Base-by-base conservation (phyloP, 2,888 invertebrate genomes). In the Glyphotaelius pellucidus region DNA sequence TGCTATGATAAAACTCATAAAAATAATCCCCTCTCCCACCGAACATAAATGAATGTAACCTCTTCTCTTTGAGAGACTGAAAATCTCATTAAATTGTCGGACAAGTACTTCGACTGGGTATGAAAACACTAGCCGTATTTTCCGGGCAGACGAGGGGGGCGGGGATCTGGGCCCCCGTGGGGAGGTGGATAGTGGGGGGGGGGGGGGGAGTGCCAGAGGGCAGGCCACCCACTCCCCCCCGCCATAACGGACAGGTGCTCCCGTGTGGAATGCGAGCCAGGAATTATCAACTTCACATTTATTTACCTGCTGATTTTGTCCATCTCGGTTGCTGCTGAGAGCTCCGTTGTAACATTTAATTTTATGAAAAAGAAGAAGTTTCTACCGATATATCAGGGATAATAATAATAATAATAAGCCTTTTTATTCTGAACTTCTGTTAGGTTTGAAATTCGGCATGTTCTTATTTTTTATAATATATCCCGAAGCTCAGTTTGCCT, bases 221-320 rank as follows among this genome's bases (percentile, higher is more conserved):
- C 84, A 7, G 4, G 15, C 83, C 31, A 19, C 90, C 84, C 90
- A 11, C 3, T 38, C 93, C 87, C 88, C 93, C 90, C 90, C 93
- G 84, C 91, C 93, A 87, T 92, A 93, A 90, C 92, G 79, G 88
- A 79, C 88, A 89, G 88, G 88, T 89, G 88, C 88, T 89, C 67
- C 79, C 31, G 88, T 32, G 88, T 35, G 88, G 80, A 79, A 67
- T 79, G 88, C 35, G 19, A 79, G 80, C 79, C 79, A 79, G 88
- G 79, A 79, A 89, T 35, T 19, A 79, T 38, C 88, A 89, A 89
- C 35, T 38, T 47, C 83, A 81, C 85, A 38, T 15, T 86, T 30
- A 81, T 32, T 32, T 15, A 81, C 15, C 14, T 81, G 15, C 19
- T 81, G 81, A 81, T 32, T 31, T 32, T 81, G 32, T 15, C 47